Base-by-base conservation (phyloP, 2,797 vertebrate genomes). In the Anomalospiza imberbis region DNA sequence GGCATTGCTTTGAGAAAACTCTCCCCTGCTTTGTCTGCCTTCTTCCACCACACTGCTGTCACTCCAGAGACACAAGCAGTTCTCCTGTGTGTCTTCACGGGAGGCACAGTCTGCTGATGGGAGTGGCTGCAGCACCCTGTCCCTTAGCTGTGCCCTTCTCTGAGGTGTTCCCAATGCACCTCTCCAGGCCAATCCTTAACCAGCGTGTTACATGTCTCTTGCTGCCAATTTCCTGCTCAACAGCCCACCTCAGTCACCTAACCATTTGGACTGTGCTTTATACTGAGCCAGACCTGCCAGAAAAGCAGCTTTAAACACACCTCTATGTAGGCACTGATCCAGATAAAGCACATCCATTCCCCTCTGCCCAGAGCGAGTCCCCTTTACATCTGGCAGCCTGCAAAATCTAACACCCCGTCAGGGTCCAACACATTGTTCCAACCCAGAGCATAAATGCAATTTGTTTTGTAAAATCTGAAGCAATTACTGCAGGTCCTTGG, bases 291-390 rank as follows among this genome's bases (percentile, higher is more conserved):
- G 34, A 34, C 34, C 34, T 34, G 34, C 34, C 34, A 21, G 45
- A 67, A 67, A 67, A 48, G n/a, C 65, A 36, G 65, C 45, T 86
- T 51, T 26, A 47, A 81, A 47, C 31, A 47, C 5, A 26, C 2
- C 26, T 75, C 13, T 19, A 19, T 42, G 21, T 6, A 38, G 54
- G 17, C 10, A 6, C 1, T 5, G 29, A 44, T 45, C 40, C 50
- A 42, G 16, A 32, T 26, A 54, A 54, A 42, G 22, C 38, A 54
- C 50, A 54, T 19, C 31, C 21, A 32, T 34, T 29, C 10, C 36
- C 4, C 42, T 36, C 66, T 25, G 29, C 18, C n/a, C 38, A 12
- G 34, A 10, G 22, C 0, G 0, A 77, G 13, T 26, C 28, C n/a
- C 19, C n/a, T 19, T 19, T 6, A 4, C 10, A 45, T 17, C 32